phyloP scores from a whole-genome alignment of 2,113 vertebrate species.

The Indri indri region DNA sequence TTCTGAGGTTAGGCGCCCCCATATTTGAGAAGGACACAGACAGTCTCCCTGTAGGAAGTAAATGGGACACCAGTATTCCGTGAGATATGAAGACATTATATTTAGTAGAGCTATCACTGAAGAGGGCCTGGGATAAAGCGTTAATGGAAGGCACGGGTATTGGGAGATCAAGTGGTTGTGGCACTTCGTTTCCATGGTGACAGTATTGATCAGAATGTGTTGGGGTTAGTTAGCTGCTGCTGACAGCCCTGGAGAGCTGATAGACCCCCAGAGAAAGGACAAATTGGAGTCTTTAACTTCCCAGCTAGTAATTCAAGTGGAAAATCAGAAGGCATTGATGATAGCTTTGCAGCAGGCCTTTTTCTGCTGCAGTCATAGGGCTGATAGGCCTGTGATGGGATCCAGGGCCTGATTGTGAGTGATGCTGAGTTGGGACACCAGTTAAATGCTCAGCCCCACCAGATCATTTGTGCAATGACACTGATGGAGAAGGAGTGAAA shows the following conservation, averaged over 20 bases:
- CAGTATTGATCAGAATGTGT: background rate
- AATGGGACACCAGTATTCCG: background rate
- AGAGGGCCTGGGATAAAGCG: background rate
- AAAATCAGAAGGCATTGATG: background rate
- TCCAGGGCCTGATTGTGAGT: background rate
- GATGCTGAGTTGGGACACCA: background rate
- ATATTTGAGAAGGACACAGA: background rate
- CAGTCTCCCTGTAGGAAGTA: background rate
- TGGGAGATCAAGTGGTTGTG: background rate
- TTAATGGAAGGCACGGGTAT: background rate
- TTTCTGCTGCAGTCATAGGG: background rate
- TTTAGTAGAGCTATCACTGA: background rate
- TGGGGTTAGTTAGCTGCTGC: background rate
- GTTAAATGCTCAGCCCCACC: background rate
- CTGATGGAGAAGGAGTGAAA: background rate
- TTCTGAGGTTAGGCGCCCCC: background rate
- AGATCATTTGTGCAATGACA: background rate
- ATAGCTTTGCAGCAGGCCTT: background rate
- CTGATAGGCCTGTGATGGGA: background rate
- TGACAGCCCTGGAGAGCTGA: background rate
- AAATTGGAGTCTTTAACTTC: background rate
- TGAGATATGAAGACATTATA: background rate
- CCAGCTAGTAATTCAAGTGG: background rate
- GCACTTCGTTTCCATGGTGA: slow-evolving; percentile 34
- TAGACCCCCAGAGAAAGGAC: background rate